Evolutionary conservation across 2,797 vertebrate species (phyloP), one percentile per base, ranked within the genome.

Genomic region (Chrysocyon brachyurus): DNA sequence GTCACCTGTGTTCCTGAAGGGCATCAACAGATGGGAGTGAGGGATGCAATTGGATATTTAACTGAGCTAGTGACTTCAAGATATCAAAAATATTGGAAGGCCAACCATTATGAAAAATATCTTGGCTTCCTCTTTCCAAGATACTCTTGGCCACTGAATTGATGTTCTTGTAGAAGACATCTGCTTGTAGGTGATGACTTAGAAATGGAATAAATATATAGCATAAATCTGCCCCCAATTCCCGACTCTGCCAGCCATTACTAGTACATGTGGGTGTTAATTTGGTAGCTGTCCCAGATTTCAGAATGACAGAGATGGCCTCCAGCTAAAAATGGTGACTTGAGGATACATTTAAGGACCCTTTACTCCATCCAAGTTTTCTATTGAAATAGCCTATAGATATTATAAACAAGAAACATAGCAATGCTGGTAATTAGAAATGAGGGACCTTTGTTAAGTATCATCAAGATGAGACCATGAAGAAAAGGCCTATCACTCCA

Each of bases 131-230:
- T 93, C 91, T 97, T 97, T 97, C 91, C 87, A 97, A 92, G 91
- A 94, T 40, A 78, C 90, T 97, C 81, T 92, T 97, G 96, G 96
- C 66, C 54, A 64, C 87, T 57, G 61, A 95, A 86, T 8, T 90
- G 81, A 85, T 96, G 79, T 94, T 96, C 93, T 90, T 96, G 63
- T 64, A 56, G 97, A 97, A 96, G 96, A 96, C 96, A 97, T 97
- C 95, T 97, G 97, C 92, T 96, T 91, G 97, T 92, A 97, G 97
- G 89, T 94, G 96, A 96, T 89, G 90, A 90, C 94, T 96, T 97
- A 97, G 94, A 85, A 93, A 93, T 87, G 77, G 86, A 93, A 91
- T 79, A 95, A 97, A 92, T 88, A 96, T 86, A 79, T 26, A 91
- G 49, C 91, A 93, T 79, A 92, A 91, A 97, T 79, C 72, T 97